Conservation (phyloP, 1,140 invertebrate species). For the Adoxophyes honmai region DNA sequence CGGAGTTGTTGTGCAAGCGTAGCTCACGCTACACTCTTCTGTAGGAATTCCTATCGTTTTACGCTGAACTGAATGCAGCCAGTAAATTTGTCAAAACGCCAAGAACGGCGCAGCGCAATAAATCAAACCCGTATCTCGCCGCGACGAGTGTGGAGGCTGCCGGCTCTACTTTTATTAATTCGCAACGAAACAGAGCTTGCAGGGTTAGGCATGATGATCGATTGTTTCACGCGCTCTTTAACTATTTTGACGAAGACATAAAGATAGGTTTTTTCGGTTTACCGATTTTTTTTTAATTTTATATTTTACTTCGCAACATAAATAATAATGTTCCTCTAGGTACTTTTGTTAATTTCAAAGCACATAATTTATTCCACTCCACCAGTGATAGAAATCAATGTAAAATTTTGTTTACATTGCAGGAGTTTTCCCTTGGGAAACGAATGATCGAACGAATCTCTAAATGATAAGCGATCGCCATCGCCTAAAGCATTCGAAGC, state of each 20-base stretch:
- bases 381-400: no score
- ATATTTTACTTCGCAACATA: no score
- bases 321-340: no score
- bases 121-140: constrained; percentile 9
- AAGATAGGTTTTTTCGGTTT: no score
- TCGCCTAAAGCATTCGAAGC: no score
- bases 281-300: no score
- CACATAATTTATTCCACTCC: no score
- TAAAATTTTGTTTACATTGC: no score
- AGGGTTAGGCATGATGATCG: neutral
- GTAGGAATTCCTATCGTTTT: neutral
- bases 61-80: neutral
- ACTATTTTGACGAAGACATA: neutral
- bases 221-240: neutral
- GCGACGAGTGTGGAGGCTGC: neutral
- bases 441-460: no score
- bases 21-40: neutral
- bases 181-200: neutral
- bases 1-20: neutral
- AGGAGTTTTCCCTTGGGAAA: no score
- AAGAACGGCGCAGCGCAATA: constrained; percentile 10
- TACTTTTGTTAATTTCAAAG: no score
- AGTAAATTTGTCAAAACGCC: constrained; percentile 14
- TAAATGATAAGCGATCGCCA: no score
- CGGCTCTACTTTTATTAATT: constrained; percentile 1